Evolutionary conservation across 2,888 invertebrate species (phyloP).

Genomic region (Hoplodrina blanda): DNA sequence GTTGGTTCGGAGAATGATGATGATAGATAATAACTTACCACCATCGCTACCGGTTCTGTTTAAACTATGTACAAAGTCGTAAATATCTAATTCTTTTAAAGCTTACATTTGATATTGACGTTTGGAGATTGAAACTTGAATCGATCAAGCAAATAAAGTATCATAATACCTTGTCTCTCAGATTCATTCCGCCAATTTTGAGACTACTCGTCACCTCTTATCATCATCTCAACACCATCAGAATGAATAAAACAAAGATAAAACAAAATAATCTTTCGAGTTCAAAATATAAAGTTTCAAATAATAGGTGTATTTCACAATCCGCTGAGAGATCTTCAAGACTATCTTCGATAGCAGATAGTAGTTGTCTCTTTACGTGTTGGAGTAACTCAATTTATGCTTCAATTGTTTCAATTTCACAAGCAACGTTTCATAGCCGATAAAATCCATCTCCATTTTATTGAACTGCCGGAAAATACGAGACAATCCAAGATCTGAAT

Average conservation of each 20-base stretch:
- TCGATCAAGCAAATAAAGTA: no score
- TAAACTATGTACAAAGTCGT: no score
- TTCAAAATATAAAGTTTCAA: slow-evolving; percentile 28
- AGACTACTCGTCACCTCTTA: background rate
- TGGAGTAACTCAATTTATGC: slow-evolving; percentile 51
- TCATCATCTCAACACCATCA: background rate
- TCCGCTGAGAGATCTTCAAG: slow-evolving; percentile 17
- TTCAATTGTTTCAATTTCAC: slow-evolving; percentile 54
- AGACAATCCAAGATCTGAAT: slow-evolving; percentile 17
- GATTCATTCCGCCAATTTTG: background rate
- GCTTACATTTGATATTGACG: no score
- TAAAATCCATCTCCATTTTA: slow-evolving; percentile 53
- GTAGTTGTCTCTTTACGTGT: slow-evolving; percentile 33
- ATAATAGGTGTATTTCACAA: slow-evolving; percentile 20
- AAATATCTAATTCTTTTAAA: no score
- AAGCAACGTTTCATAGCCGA: slow-evolving; percentile 53
- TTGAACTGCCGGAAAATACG: slow-evolving; percentile 28
- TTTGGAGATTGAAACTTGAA: no score
- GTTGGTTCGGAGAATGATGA: no score
- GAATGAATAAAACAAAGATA: background rate
- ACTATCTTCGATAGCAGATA: slow-evolving; percentile 36
- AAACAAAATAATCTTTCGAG: background rate
- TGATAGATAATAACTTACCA: no score
- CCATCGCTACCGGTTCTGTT: no score
- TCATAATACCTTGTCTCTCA: background rate